These are phyloP conservation scores for Pammene fasciana DNA, from an alignment of 2,888 invertebrate species.

Conservation along the genomic window DNA sequence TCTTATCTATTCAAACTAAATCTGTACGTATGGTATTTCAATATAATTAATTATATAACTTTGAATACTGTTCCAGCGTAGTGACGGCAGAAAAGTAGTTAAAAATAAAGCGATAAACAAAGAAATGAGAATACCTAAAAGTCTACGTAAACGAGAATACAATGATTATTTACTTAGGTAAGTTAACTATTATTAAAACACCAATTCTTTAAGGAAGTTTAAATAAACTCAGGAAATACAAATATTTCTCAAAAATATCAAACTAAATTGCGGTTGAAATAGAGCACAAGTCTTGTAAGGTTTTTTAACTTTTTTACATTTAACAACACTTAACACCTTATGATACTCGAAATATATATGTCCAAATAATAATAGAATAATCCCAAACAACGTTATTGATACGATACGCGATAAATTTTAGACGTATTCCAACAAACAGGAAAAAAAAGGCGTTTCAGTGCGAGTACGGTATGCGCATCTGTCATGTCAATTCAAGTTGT, in stretches of 20 bases:
- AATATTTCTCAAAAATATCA: not conserved
- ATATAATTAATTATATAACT: not conserved
- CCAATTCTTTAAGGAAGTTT: not conserved
- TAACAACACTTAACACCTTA: not conserved
- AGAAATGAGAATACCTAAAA: not conserved
- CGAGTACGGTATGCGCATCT: conserved; percentile 58
- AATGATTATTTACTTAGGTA: not conserved
- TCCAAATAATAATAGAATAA: conserved; percentile 12
- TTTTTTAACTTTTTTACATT: not conserved
- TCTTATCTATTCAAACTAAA: conserved; percentile 6
- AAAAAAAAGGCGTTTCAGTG: conserved; percentile 55
- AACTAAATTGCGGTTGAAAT: not conserved
- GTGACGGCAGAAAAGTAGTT: not conserved
- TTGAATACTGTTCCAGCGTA: not conserved
- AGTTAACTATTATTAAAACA: not conserved
- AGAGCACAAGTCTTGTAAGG: conserved; percentile 11
- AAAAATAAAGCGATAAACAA: conserved; percentile 7
- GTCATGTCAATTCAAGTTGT: conserved; percentile 59
- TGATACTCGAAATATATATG: not conserved
- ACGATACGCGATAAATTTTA: conserved; percentile 44
- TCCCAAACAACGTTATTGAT: conserved; percentile 33
- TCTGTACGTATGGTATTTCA: not conserved
- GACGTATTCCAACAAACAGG: conserved; percentile 46
- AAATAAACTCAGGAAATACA: conserved; percentile 7
- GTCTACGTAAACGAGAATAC: conserved; percentile 1